Conservation (phyloP, 2,888 invertebrate genomes). For the Cataglyphis rosenhaueri region DNA sequence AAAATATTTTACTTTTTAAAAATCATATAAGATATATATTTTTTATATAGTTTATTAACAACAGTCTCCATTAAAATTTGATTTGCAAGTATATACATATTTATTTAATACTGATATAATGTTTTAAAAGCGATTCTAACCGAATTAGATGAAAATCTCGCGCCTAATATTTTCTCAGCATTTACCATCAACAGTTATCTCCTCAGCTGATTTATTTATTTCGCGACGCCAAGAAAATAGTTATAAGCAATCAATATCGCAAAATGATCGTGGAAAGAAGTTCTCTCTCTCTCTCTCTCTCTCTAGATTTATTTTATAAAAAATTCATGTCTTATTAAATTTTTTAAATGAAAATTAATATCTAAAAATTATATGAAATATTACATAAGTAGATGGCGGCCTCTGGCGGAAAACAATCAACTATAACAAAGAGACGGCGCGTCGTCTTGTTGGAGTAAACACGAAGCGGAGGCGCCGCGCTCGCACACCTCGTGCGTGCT, state of each 20-base stretch:
- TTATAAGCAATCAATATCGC: neutral
- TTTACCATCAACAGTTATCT: neutral
- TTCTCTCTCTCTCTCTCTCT: neutral
- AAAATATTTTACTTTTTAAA: neutral
- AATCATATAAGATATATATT: neutral
- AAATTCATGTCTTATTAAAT: neutral
- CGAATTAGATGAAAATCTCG: neutral
- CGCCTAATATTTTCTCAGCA: neutral
- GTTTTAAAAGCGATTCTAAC: neutral
- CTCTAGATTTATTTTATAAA: neutral
- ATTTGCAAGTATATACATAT: neutral
- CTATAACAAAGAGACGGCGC: constrained; percentile 44
- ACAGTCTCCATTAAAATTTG: neutral
- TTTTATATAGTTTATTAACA: neutral
- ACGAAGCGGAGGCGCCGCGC: constrained; percentile 58
- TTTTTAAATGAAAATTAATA: too few species aligned
- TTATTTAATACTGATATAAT: neutral
- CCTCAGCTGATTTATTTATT: neutral
- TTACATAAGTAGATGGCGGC: neutral
- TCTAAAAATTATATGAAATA: neutral
- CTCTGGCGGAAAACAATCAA: neutral
- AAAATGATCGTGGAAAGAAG: neutral
- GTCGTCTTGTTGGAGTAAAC: constrained; percentile 74
- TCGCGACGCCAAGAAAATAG: neutral
- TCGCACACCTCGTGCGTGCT: constrained; percentile 66